Evolutionary conservation across 2,113 vertebrate genomes (phyloP), one percentile per base, ranked within the genome.

Genomic region (Leucopternis melanops): DNA sequence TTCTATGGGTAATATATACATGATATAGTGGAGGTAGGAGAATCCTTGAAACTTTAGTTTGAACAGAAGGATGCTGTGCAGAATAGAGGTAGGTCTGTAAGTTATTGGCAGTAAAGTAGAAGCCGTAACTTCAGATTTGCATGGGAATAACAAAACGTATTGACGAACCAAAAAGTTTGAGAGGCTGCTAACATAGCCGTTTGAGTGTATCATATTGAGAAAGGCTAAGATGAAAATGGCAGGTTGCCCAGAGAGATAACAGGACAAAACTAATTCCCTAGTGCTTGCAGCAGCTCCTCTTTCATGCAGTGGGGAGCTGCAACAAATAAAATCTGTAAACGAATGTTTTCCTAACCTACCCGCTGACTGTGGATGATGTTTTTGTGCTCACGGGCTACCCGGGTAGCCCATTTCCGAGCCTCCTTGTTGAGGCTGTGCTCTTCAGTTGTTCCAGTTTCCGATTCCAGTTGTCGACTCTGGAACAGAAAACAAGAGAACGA

Each of bases 381-480:
- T 96, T 99, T 99, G 98, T 99, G 99, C 94, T 99, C 99, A 8
- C 99, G 97, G 62, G 99, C 99, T 54, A 99, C 98, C 6, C 99
- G 98, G 5, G 99, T 99, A 3, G 99, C 99, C 99, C 99, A 99
- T 90, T 99, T 99, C 71, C 99, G 98, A 77, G 99, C 99, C 96
- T 99, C 99, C 87, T 99, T 99, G 98, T 99, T 99, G 92, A 99
- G 98, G 95, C 99, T 99, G 98, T 99, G 99, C 96, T 99, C 99
- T 90, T 99, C 99, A 1, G 99, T 99, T 6, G 99, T 99, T 8
- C 99, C 99, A 0, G 99, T 99, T 96, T 99, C 99, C 0, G 99
- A 99, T 90, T 99, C 99, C 98, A 99, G 97, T 80, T 99, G 99
- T 22, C 99, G 98, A 88, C 99, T 99, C 99, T 99, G 97, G 1